These are phyloP conservation scores for Nothobranchius kuhntae DNA, from an alignment of 2,113 vertebrate species.

Conservation along the genomic window DNA sequence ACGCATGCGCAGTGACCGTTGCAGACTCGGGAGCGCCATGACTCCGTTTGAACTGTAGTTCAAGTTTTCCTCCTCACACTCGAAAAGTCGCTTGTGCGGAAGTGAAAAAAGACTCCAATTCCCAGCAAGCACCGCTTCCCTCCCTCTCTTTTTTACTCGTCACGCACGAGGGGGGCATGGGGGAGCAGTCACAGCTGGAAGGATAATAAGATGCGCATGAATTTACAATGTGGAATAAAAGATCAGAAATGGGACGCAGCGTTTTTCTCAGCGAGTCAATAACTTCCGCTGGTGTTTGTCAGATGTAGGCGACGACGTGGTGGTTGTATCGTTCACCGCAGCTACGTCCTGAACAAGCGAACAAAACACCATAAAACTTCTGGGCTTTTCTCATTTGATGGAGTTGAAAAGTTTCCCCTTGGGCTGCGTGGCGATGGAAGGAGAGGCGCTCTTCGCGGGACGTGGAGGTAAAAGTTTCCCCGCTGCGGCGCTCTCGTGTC, in stretches of 20 bases:
- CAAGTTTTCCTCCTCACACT: conserved; percentile 34
- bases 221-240: conserved; percentile 74
- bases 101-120: conserved; percentile 57
- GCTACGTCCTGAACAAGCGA: conserved; percentile 22
- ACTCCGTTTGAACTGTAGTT: conserved; percentile 73
- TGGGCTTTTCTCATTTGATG: conserved; percentile 63
- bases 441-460: conserved; percentile 65
- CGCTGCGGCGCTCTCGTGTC: not conserved
- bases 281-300: conserved; percentile 11
- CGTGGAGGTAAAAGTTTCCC: conserved; percentile 71
- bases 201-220: conserved; percentile 82
- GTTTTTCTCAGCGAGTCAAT: conserved; percentile 10
- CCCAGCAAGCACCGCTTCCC: conserved; percentile 45
- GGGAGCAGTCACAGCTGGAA: conserved; percentile 78
- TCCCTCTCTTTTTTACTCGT: conserved; percentile 23
- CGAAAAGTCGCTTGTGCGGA: conserved; percentile 38
- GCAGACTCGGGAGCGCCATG: conserved; percentile 59
- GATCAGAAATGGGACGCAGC: conserved; percentile 58
- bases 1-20: conserved; percentile 71
- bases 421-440: conserved; percentile 66
- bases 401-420: conserved; percentile 71
- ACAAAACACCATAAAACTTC: conserved; percentile 37
- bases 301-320: conserved; percentile 1
- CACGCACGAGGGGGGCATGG: conserved; percentile 35
- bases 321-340: not conserved